Conservation (phyloP, 2,113 vertebrate genomes). For the Myocastor coypus region DNA sequence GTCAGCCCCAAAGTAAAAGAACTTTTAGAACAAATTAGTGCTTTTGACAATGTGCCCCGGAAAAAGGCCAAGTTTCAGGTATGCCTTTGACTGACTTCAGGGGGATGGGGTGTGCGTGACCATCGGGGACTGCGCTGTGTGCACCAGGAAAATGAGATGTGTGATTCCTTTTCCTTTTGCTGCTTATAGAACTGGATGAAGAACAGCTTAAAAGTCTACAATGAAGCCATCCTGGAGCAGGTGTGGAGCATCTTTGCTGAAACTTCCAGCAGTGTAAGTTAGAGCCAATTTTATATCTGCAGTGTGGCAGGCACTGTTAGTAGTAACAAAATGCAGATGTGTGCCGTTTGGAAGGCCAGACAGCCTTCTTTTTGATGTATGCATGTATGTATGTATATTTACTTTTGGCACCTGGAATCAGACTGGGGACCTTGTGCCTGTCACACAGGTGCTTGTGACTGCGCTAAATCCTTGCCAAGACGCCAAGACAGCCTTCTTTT, state of each 20-base stretch:
- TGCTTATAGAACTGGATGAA: slow-evolving; percentile 95
- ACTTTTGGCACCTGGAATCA: no score
- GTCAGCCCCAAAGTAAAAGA: slow-evolving; percentile 90
- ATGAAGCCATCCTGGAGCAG: slow-evolving; percentile 89
- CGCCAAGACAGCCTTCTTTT: slow-evolving; percentile 27
- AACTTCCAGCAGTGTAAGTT: slow-evolving; percentile 90
- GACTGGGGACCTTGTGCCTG: no score
- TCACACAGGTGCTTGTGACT: no score
- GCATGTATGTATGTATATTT: no score
- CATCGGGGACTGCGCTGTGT: background rate
- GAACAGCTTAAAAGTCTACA: slow-evolving; percentile 93
- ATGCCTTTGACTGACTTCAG: slow-evolving; percentile 20
- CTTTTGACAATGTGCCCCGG: slow-evolving; percentile 95
- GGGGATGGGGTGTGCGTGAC: rapidly evolving
- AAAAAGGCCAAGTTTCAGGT: slow-evolving; percentile 98
- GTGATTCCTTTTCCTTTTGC: background rate
- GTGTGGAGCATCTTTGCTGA: slow-evolving; percentile 94
- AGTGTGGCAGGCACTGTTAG: background rate
- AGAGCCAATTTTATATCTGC: background rate
- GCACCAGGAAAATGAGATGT: background rate
- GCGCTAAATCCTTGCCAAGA: background rate
- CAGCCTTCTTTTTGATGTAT: slow-evolving; percentile 24
- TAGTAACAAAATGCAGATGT: background rate
- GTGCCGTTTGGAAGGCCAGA: background rate
- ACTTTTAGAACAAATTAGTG: slow-evolving; percentile 91